Evolutionary conservation across 2,888 invertebrate species (phyloP).

Genomic region (Apotomis betuletana): DNA sequence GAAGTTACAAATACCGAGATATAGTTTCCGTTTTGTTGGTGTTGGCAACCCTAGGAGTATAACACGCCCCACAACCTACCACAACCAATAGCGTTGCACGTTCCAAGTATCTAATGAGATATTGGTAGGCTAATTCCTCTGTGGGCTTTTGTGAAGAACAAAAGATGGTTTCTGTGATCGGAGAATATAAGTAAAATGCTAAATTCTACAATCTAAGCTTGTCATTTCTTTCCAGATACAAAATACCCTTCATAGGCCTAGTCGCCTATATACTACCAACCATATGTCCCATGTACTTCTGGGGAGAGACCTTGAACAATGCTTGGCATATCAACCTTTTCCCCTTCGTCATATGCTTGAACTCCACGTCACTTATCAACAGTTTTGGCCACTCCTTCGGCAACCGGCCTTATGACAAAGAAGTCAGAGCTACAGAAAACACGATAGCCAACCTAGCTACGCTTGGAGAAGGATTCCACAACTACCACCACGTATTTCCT

Average conservation of each 20-base stretch:
- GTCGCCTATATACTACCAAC: conserved; percentile 20
- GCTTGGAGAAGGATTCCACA: conserved; percentile 80
- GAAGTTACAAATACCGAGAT: too few relatives aligned
- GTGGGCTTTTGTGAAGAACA: too few relatives aligned
- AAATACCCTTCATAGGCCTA: neutral
- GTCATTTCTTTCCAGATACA: conserved; percentile 15
- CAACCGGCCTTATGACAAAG: conserved; percentile 62
- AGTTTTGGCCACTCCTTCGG: conserved; percentile 81
- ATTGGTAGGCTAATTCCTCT: too few relatives aligned
- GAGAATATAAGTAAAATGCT: too few relatives aligned
- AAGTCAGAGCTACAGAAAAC: conserved; percentile 41
- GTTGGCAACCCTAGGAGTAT: too few relatives aligned
- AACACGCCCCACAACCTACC: too few relatives aligned
- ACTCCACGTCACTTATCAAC: conserved; percentile 69
- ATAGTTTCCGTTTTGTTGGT: too few relatives aligned
- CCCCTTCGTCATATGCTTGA: neutral
- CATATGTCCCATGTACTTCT: conserved; percentile 16
- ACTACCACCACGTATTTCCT: conserved; percentile 92
- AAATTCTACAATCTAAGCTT: too few relatives aligned
- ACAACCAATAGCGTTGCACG: too few relatives aligned
- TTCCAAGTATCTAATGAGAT: too few relatives aligned
- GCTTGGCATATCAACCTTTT: conserved; percentile 20
- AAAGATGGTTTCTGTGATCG: too few relatives aligned
- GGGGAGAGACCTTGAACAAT: conserved; percentile 22
- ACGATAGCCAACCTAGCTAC: conserved; percentile 6